These are phyloP conservation scores for Synanceia verrucosa DNA, from an alignment of 2,797 vertebrate genomes.

Conservation along the genomic window DNA sequence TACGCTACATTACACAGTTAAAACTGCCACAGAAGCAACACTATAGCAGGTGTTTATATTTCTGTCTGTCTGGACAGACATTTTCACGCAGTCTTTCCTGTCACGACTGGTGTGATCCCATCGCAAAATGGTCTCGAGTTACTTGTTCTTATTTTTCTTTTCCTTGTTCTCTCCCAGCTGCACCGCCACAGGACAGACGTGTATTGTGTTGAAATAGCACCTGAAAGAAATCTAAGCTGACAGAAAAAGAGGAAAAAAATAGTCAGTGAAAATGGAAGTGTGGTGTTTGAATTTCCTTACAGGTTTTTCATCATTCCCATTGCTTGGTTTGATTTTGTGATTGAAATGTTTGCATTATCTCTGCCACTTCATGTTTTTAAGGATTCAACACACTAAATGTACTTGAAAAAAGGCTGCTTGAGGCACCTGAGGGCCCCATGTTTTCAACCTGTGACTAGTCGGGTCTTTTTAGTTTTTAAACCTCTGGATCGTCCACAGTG, in stretches of 20 bases:
- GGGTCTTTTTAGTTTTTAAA: constrained; percentile 27
- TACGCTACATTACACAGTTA: constrained; percentile 9
- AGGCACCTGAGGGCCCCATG: neutral
- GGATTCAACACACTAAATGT: neutral
- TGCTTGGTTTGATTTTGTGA: constrained; percentile 19
- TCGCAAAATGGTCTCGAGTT: neutral
- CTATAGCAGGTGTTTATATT: neutral
- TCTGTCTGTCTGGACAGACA: neutral
- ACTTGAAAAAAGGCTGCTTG: neutral
- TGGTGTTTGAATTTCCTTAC: neutral
- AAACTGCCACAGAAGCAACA: too few relatives aligned
- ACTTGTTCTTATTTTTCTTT: neutral
- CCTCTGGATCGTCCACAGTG: constrained; percentile 23
- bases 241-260: constrained; percentile 11
- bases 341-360: neutral
- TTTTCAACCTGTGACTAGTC: constrained; percentile 3
- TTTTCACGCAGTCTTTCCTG: neutral
- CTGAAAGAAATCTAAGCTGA: constrained; percentile 37
- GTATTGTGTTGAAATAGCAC: constrained; percentile 17
- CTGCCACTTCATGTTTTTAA: constrained; percentile 10
- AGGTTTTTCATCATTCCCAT: constrained; percentile 16
- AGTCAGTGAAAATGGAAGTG: constrained; percentile 7
- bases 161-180: neutral
- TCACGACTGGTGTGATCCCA: neutral
- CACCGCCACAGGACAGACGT: neutral